These are phyloP conservation scores for Cyphomyrus discorhynchus DNA, from an alignment of 2,113 vertebrate species.

Conservation along the genomic window DNA sequence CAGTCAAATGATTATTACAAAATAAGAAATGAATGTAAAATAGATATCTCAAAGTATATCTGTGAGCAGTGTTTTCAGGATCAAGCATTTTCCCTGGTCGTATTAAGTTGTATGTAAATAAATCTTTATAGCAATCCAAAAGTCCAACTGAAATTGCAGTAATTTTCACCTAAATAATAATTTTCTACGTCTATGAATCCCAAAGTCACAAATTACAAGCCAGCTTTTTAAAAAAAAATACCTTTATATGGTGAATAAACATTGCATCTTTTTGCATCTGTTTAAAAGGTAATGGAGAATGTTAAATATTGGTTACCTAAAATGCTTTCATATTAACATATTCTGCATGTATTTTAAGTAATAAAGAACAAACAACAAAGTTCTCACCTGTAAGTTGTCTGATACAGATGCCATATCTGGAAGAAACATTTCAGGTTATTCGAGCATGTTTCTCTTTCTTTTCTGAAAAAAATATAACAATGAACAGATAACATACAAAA, in stretches of 20 bases:
- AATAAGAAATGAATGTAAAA: slow-evolving; percentile 35
- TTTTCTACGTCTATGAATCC: background rate
- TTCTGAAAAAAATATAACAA: slow-evolving; percentile 36
- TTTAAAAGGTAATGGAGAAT: background rate
- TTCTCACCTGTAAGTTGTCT: background rate
- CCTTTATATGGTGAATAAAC: background rate
- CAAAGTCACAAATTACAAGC: background rate
- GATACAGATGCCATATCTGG: background rate
- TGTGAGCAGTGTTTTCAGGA: background rate
- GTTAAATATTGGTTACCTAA: background rate
- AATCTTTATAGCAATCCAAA: background rate
- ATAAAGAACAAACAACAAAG: background rate
- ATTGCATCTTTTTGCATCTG: background rate
- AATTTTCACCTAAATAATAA: background rate
- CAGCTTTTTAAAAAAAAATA: background rate
- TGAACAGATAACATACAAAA: slow-evolving; percentile 74
- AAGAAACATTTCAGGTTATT: background rate
- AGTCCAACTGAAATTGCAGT: background rate
- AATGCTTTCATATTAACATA: background rate
- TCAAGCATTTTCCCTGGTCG: background rate
- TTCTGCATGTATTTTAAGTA: background rate
- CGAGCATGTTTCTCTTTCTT: background rate
- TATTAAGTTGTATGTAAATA: background rate
- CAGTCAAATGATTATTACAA: slow-evolving; percentile 21
- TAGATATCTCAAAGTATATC: slow-evolving; percentile 48